These are phyloP conservation scores for Spermophilus dauricus DNA, from an alignment of 2,113 vertebrate genomes.

Conservation along the genomic window DNA sequence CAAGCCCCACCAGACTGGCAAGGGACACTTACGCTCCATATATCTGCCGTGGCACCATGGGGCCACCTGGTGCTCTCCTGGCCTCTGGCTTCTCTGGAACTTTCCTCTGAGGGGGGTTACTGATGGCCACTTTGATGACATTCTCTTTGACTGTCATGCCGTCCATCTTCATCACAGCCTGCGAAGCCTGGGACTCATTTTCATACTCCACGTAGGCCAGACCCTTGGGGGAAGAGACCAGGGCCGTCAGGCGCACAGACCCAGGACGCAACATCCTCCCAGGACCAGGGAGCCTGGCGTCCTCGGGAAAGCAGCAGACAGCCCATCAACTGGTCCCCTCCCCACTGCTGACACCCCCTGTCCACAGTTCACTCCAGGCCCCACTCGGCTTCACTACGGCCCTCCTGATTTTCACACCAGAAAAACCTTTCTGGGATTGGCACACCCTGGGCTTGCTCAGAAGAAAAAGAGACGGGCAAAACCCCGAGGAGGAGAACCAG, in stretches of 20 bases:
- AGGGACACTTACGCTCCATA: conserved; percentile 93
- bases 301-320: not conserved
- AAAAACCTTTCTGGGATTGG: not conserved
- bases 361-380: not conserved
- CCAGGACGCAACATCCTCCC: rapidly evolving
- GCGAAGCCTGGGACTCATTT: conserved; percentile 94
- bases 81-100: conserved; percentile 85
- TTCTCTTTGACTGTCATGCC: conserved; percentile 91
- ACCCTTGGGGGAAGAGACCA: conserved; percentile 87
- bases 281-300: not conserved
- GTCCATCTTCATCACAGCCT: conserved; percentile 96
- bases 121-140: conserved; percentile 95
- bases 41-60: conserved; percentile 86
- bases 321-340: not conserved
- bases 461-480: not conserved
- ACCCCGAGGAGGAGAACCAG: too few relatives aligned
- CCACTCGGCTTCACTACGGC: not conserved
- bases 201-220: conserved; percentile 98
- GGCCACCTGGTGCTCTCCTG: conserved; percentile 59
- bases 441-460: not conserved
- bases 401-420: not conserved
- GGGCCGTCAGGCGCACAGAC: not conserved
- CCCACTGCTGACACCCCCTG: rapidly evolving
- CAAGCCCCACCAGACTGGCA: rapidly evolving
- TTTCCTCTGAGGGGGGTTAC: conserved; percentile 95